A percentile compares a stretch with the other conserved stretches of the same genome.
phyloP scores from a whole-genome alignment of 2,888 invertebrate species.

The Loripinus fragilis region DNA sequence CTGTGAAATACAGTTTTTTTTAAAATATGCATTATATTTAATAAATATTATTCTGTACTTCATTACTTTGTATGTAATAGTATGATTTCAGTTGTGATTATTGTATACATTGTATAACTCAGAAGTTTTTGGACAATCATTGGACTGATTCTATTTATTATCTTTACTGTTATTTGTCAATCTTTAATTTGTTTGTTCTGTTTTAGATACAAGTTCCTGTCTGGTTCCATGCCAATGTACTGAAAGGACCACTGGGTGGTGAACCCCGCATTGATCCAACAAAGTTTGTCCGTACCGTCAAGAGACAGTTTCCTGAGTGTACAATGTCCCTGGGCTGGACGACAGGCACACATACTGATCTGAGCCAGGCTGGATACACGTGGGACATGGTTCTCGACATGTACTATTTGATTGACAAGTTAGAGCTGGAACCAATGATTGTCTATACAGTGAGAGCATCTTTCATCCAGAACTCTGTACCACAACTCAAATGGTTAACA shows the following conservation, averaged over 20 bases:
- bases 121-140: too few relatives aligned
- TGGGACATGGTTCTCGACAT: conserved; percentile 80
- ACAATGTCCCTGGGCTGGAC: conserved; percentile 82
- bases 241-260: conserved; percentile 73
- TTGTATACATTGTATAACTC: too few relatives aligned
- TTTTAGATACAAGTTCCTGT: conserved; percentile 76
- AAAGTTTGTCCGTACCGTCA: conserved; percentile 72
- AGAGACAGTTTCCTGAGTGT: conserved; percentile 75
- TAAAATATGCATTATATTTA: too few relatives aligned
- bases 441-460: conserved; percentile 76
- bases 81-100: too few relatives aligned
- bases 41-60: too few relatives aligned
- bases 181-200: too few relatives aligned
- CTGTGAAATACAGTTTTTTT: too few relatives aligned
- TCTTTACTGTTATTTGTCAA: too few relatives aligned
- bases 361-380: conserved; percentile 74
- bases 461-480: conserved; percentile 75
- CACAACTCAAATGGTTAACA: conserved; percentile 79
- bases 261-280: conserved; percentile 69
- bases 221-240: conserved; percentile 80
- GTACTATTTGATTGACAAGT: conserved; percentile 74
- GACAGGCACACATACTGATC: conserved; percentile 76
- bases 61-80: too few relatives aligned
- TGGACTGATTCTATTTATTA: too few relatives aligned
- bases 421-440: conserved; percentile 72